Evolutionary conservation across 2,797 vertebrate species (phyloP).

Genomic region (Mus caroli): DNA sequence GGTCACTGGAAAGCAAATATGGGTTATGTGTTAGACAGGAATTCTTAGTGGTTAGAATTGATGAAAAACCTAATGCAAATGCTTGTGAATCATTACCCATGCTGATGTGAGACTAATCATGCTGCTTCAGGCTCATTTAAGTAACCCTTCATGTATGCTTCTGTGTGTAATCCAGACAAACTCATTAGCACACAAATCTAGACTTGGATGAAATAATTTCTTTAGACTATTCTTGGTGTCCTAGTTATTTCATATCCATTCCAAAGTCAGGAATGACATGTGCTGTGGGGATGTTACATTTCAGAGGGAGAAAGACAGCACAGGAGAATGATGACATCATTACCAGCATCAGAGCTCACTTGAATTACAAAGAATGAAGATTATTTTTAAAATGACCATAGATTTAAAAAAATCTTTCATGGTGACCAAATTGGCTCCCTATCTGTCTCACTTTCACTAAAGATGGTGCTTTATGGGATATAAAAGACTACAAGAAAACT

Average conservation of each 20-base stretch:
- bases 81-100: neutral
- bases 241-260: neutral
- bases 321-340: neutral
- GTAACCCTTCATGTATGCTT: neutral
- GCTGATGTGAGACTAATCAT: neutral
- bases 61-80: neutral
- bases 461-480: neutral
- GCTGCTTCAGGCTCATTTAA: no score
- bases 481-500: neutral
- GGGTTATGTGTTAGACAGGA: neutral
- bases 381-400: neutral
- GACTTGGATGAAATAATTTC: neutral
- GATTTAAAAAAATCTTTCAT: neutral
- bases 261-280: neutral
- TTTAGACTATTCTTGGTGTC: no score
- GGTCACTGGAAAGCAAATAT: neutral
- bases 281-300: neutral
- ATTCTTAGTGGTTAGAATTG: neutral
- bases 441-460: neutral
- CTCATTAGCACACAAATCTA: neutral
- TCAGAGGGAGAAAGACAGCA: neutral
- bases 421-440: neutral
- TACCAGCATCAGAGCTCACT: neutral
- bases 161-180: neutral
- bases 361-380: neutral